Base-by-base conservation (phyloP, 1,140 invertebrate genomes). In the Drosophila trapezifrons region DNA sequence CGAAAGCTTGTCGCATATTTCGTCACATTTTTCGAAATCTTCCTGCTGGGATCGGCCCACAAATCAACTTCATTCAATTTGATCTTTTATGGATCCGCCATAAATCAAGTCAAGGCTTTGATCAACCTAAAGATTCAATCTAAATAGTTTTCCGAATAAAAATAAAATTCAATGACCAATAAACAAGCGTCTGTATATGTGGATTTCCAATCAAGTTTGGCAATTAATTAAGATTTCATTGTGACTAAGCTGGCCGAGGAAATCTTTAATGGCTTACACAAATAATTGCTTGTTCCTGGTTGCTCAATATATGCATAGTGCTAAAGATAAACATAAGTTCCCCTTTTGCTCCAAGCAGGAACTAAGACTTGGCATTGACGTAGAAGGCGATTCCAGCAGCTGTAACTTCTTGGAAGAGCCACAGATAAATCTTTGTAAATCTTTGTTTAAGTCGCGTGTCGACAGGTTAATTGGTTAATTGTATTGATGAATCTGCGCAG, bases 401-500 rank as follows among this genome's bases (percentile, higher is more conserved):
- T 40, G 65, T 40, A 18, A 29, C 52, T 71, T 71, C 67, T 47
- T 70, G 51, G 65, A 71, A 69, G 51, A 54, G 29, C 10, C 7
- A 35, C 17, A 66, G 37, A 69, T 69, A 69, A 69, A 71, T 58
- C 51, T 71, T 40, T 27, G 51, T 7, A 60, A 35, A 17, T 22
- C 20, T 46, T 29, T 52, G 52, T 35, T 22, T 75, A 62, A 83
- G 75, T 83, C 69, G 56, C 25, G 35, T 57, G 49, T 20, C 37
- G 75, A 75, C 80, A 70, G 49, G n/a, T 54, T 75, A 75, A 82
- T 78, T 83, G 75, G 35, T 35, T 69, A 71, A 71, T 70, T 46
- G 52, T 32, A 47, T 45, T 60, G 27, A 64, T 60, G 6, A 32
- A 60, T 43, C n/a, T 43, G 55, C 17, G 37, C 9, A 46, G 35